These are phyloP conservation scores for Exocentrus adspersus DNA, from an alignment of 2,888 invertebrate genomes.

Conservation along the genomic window DNA sequence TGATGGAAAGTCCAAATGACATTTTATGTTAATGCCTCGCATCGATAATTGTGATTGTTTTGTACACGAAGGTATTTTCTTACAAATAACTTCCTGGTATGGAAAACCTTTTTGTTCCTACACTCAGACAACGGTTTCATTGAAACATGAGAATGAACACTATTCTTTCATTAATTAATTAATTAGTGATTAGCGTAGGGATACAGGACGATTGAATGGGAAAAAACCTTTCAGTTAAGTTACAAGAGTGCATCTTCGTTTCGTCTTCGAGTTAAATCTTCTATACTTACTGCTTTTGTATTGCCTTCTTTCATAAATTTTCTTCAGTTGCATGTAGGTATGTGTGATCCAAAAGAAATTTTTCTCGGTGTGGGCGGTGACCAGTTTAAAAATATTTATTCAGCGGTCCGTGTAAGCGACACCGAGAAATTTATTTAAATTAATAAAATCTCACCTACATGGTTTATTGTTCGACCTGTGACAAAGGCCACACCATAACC, in stretches of 20 bases:
- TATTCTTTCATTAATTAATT: not conserved
- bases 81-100: not conserved
- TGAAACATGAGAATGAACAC: not conserved
- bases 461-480: slow-evolving; percentile 35
- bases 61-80: not conserved
- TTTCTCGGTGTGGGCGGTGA: not conserved
- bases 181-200: no score
- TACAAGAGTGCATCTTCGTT: not conserved
- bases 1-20: not conserved
- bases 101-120: not conserved
- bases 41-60: not conserved
- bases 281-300: not conserved
- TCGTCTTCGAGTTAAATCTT: not conserved
- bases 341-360: not conserved
- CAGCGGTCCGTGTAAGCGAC: slow-evolving; percentile 21
- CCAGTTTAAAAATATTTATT: not conserved
- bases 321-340: not conserved
- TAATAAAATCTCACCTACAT: slow-evolving; percentile 45
- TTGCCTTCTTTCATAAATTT: not conserved
- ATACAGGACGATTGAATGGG: no score
- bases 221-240: not conserved
- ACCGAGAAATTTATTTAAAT: slow-evolving; percentile 41
- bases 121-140: not conserved
- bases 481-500: slow-evolving; percentile 32
- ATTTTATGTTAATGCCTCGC: not conserved